Base-by-base conservation (phyloP, 2,113 vertebrate species). In the Ramphastos sulfuratus region DNA sequence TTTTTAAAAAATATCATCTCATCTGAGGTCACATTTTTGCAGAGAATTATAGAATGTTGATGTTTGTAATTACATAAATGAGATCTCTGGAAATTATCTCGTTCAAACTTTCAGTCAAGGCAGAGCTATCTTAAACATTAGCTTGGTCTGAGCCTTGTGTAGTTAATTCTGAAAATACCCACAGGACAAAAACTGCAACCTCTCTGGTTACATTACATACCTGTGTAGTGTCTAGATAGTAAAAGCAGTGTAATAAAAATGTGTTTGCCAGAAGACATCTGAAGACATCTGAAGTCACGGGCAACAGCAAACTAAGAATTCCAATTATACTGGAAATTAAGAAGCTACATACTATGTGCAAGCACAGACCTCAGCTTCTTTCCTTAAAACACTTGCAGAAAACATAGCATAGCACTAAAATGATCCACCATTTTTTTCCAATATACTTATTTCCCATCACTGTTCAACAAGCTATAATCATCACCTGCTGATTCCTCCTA, bases 401-500 rank as follows among this genome's bases (percentile, higher is more conserved):
- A 94, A 74, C 54, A 35, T 44, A 94, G 58, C 67, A 16, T 69
- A 65, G 61, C 15, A 82, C 33, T 93, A 96, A 94, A 96, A 83
- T 78, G 79, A 95, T 31, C 21, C 35, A 64, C 35, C 21, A 3
- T 39, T 88, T 87, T 74, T 89, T 74, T 85, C 78, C 77, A 88
- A 35, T 89, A 93, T 60, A 61, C 63, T 93, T 80, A 94, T 95
- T 92, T 90, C 78, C 87, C 73, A 80, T 94, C 77, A 85, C 19
- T 87, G 61, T 95, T 95, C 64, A 91, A 44, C 76, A 95, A 77
- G 83, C 65, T 95, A 95, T 96, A 96, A 96, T 92, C 76, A 95
- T 86, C 87, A 94, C 93, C 88, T 87, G 83, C 85, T 96, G 94
- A 88, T 84, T 94, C 69, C 66, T 93, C 76, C 79, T 65, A 69